These are phyloP conservation scores for Xanthia togata DNA, from an alignment of 2,888 invertebrate genomes.

Conservation along the genomic window DNA sequence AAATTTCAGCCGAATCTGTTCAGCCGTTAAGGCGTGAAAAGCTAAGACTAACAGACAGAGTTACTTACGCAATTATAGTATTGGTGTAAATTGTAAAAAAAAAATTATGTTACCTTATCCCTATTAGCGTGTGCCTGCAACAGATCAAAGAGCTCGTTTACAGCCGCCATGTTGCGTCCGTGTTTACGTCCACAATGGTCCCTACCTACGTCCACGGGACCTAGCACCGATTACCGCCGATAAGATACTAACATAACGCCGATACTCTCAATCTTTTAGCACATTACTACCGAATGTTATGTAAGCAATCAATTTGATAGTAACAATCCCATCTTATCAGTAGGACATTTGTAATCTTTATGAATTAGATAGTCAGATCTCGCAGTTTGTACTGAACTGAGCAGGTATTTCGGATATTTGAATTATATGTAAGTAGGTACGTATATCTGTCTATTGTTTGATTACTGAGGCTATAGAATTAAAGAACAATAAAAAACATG, in stretches of 20 bases:
- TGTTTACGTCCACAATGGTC: slow-evolving; percentile 54
- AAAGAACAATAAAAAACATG: slow-evolving; percentile 10
- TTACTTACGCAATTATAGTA: neutral
- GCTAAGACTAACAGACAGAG: neutral
- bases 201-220: slow-evolving; percentile 14
- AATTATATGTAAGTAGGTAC: slow-evolving; percentile 4
- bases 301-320: slow-evolving; percentile 53
- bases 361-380: slow-evolving; percentile 34
- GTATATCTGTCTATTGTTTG: slow-evolving; percentile 6
- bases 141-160: slow-evolving; percentile 91
- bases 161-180: slow-evolving; percentile 72
- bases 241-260: slow-evolving; percentile 49
- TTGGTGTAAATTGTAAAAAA: neutral
- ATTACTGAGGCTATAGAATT: neutral
- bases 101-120: slow-evolving; percentile 92
- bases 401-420: neutral
- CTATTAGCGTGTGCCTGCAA: slow-evolving; percentile 94
- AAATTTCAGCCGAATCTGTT: too few species aligned
- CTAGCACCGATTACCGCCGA: slow-evolving; percentile 35
- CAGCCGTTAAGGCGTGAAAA: too few species aligned
- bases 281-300: slow-evolving; percentile 50
- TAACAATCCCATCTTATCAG: slow-evolving; percentile 45
- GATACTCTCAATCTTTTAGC: slow-evolving; percentile 31
- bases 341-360: slow-evolving; percentile 58
- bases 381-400: slow-evolving; percentile 23